Evolutionary conservation across 2,888 invertebrate species (phyloP), one percentile per base, ranked within the genome.

Genomic region (Polymixis flavicincta): DNA sequence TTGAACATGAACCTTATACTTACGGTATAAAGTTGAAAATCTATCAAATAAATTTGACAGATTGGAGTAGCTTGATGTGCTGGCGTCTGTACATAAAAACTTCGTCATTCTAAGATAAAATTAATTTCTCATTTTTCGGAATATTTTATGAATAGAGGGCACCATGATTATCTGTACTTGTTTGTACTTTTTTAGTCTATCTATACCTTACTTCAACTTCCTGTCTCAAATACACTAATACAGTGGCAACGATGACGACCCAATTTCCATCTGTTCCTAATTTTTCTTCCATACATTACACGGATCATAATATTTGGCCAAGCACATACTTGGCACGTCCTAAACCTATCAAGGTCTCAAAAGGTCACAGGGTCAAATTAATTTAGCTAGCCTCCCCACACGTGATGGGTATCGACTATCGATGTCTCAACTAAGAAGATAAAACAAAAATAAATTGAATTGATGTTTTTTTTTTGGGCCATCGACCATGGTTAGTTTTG

Each of bases 11-110:
- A n/a, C n/a, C n/a, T n/a, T n/a, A n/a, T n/a, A n/a, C n/a, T n/a
- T n/a, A n/a, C n/a, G n/a, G n/a, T n/a, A n/a, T n/a, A n/a, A n/a
- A n/a, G n/a, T n/a, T n/a, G n/a, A n/a, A n/a, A n/a, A n/a, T n/a
- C n/a, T n/a, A n/a, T n/a, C n/a, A n/a, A n/a, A n/a, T n/a, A n/a
- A n/a, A n/a, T n/a, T n/a, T n/a, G n/a, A n/a, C n/a, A n/a, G n/a
- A n/a, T n/a, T n/a, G n/a, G n/a, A n/a, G n/a, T n/a, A n/a, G n/a
- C n/a, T n/a, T n/a, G n/a, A n/a, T n/a, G n/a, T n/a, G n/a, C n/a
- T n/a, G n/a, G n/a, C n/a, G n/a, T n/a, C n/a, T n/a, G n/a, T n/a
- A 77, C 77, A 57, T 57, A 32, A 65, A 59, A 70, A 52, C 52
- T 14, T 37, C 19, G n/a, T 61, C n/a, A 17, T 14, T 8, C 8